These are phyloP conservation scores for Drosophila mojavensis DNA, from an alignment of 1,140 invertebrate species.

Conservation along the genomic window DNA sequence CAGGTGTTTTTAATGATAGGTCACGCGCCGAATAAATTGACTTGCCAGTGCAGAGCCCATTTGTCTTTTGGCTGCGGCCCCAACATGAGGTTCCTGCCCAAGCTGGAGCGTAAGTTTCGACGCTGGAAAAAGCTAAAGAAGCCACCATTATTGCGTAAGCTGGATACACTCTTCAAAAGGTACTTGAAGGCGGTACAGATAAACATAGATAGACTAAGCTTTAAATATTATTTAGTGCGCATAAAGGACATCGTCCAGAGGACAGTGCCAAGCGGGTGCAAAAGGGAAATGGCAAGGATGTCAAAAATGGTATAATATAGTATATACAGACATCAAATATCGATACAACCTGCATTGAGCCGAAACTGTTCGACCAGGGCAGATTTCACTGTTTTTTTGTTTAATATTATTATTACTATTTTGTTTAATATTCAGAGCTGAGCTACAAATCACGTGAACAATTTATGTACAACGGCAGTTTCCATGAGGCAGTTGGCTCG, in stretches of 20 bases:
- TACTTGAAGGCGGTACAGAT: neutral
- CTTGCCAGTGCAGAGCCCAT: conserved; percentile 15
- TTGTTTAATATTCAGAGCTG: conserved; percentile 40
- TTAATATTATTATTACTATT: neutral
- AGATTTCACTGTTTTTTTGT: no score
- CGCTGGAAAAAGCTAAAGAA: conserved; percentile 52
- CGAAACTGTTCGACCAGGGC: no score
- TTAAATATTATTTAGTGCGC: conserved; percentile 26
- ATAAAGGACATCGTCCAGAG: conserved; percentile 40
- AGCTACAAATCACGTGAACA: conserved; percentile 41
- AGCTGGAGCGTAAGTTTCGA: conserved; percentile 39
- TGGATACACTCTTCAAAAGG: conserved; percentile 57
- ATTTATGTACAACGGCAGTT: conserved; percentile 71
- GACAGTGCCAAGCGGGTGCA: conserved; percentile 45
- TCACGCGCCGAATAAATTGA: conserved; percentile 3
- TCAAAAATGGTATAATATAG: conserved; percentile 2
- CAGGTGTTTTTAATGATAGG: conserved; percentile 68
- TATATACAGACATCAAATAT: neutral
- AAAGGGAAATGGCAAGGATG: conserved; percentile 1
- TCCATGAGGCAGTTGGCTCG: conserved; percentile 75
- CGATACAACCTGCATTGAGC: neutral
- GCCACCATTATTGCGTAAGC: conserved; percentile 48
- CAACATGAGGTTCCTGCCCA: conserved; percentile 64
- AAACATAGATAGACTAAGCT: neutral
- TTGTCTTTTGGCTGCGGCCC: conserved; percentile 24